These are phyloP conservation scores for Capromys pilorides DNA, from an alignment of 2,797 vertebrate genomes.

Conservation along the genomic window DNA sequence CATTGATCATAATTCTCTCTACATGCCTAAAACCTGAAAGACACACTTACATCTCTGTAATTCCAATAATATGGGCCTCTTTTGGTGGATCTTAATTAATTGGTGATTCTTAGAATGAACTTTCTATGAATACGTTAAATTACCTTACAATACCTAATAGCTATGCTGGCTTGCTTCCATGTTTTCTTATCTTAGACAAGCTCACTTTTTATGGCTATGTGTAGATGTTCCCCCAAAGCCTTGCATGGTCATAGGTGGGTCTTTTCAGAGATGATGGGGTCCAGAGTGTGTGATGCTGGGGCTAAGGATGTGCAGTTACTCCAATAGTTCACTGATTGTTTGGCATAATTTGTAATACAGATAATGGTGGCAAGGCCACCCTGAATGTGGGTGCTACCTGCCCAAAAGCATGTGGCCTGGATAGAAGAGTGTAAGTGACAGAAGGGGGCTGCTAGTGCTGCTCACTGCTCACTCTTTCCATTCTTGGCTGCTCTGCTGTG, in stretches of 20 bases:
- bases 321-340: background rate
- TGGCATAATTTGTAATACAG: background rate
- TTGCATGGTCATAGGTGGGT: background rate
- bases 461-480: background rate
- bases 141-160: background rate
- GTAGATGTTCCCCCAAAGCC: background rate
- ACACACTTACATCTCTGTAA: background rate
- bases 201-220: background rate
- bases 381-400: background rate
- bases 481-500: background rate
- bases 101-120: background rate
- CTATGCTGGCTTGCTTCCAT: background rate
- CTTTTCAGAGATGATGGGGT: background rate
- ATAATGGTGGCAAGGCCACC: background rate
- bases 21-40: background rate
- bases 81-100: conserved; percentile 11
- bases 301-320: background rate
- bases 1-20: background rate
- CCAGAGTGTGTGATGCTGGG: background rate
- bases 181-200: background rate
- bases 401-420: too few relatives aligned
- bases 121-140: background rate
- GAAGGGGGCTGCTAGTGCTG: background rate
- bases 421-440: background rate
- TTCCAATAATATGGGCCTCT: background rate